Base-by-base conservation (phyloP, 2,797 vertebrate genomes). In the Sebastes iracundus region DNA sequence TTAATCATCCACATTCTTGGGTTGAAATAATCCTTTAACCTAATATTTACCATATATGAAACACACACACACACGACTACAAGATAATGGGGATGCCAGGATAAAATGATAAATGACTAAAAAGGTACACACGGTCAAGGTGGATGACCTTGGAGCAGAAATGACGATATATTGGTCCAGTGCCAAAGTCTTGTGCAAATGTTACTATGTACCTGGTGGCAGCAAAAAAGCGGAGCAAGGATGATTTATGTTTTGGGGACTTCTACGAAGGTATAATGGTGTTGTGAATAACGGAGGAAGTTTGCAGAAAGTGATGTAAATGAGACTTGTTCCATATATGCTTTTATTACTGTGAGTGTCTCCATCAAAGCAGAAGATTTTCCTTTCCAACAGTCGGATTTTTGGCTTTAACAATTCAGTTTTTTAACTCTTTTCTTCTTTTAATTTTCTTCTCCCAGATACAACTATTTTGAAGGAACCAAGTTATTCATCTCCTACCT, bases 381-480 rank as follows among this genome's bases (percentile, higher is more conserved):
- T 53, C 35, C 20, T 6, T 35, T 49, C 28, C 16, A 25, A 35
- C 28, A 9, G 33, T 61, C 4, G 1, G n/a, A 62, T 33, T 8
- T 23, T 7, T 49, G 14, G 2, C n/a, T 35, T 6, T 32, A 13
- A 62, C 16, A 30, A 12, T 72, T 64, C 56, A 25, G 8, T 7
- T 13, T 14, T 63, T 72, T 14, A 58, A 74, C 46, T 3, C 5
- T 72, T 42, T 7, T 16, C 20, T 62, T 72, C 32, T 1, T 52
- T 28, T 0, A 30, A n/a, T 33, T 60, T 28, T 33, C 22, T 56
- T 84, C 74, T 86, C 20, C 7, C 84, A 99, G 97, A 87, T 93
- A 94, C 88, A 98, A 97, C 91, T 99, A 98, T 72, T 96, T 98
- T 11, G 94, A 97, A 71, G 97, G 98, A 83, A 97, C 96, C 75